These are phyloP conservation scores for Artibeus lituratus DNA, from an alignment of 2,797 vertebrate species.

Conservation along the genomic window DNA sequence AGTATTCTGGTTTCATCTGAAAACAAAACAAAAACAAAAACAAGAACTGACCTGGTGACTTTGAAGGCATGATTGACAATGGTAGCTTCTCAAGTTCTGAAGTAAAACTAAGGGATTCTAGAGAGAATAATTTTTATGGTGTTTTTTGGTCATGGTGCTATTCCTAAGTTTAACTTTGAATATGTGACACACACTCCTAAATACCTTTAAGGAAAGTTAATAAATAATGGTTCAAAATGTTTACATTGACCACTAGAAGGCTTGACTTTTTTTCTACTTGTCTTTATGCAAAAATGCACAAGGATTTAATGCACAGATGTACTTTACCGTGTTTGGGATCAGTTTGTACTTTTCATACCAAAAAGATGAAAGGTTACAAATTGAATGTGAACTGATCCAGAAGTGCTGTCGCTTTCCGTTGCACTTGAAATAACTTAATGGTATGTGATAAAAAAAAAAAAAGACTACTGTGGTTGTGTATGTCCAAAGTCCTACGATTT, in stretches of 20 bases:
- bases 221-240: slow-evolving; percentile 69
- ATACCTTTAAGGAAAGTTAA: slow-evolving; percentile 65
- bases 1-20: slow-evolving; percentile 25
- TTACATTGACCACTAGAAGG: slow-evolving; percentile 73
- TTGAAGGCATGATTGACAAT: neutral
- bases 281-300: slow-evolving; percentile 26
- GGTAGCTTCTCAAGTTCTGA: slow-evolving; percentile 16
- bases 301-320: slow-evolving; percentile 71
- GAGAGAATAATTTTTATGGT: slow-evolving; percentile 22
- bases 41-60: slow-evolving; percentile 1
- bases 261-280: slow-evolving; percentile 55
- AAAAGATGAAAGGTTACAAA: slow-evolving; percentile 18
- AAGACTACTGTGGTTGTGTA: slow-evolving; percentile 19
- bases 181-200: slow-evolving; percentile 70
- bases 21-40: neutral
- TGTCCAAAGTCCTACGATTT: slow-evolving; percentile 53
- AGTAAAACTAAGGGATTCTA: slow-evolving; percentile 19
- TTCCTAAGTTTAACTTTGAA: slow-evolving; percentile 65
- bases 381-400: slow-evolving; percentile 56
- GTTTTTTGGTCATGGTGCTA: slow-evolving; percentile 71
- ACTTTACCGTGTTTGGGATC: slow-evolving; percentile 68
- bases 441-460: neutral
- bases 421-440: slow-evolving; percentile 52
- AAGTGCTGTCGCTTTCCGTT: slow-evolving; percentile 45
- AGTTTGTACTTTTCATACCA: slow-evolving; percentile 41